Evolutionary conservation across 2,113 vertebrate genomes (phyloP), one percentile per base, ranked within the genome.

Genomic region (Campylomormyrus tamandua): DNA sequence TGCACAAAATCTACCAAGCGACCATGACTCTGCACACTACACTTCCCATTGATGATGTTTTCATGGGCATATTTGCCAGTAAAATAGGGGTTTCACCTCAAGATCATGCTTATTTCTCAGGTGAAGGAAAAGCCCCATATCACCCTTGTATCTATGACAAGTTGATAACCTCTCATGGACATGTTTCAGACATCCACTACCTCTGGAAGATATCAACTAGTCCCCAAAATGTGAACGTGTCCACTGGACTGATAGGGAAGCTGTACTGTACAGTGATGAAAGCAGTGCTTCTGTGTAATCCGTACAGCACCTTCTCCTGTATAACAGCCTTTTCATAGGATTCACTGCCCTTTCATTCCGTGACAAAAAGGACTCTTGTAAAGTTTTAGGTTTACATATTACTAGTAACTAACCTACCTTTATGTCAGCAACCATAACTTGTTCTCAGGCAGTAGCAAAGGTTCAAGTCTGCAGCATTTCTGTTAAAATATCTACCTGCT

Each of bases 141-240:
- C 98, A 99, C 92, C 96, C 96, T 19, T 99, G 98, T 93, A 97
- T 99, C 93, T 99, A 97, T 88, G 93, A 97, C n/a, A 96, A 95
- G 93, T 99, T 99, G 97, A 98, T 99, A 92, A 99, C 98, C 13
- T 99, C 98, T 50, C 98, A 98, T 0, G 97, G 97, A 90, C 98
- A 99, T 0, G 91, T 95, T 83, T 70, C 94, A 0, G 98, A 99
- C 46, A 93, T 97, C 49, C 93, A 94, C 56, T 91, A 93, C 53
- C 95, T 99, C 0, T 99, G 98, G 98, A 94, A 90, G 91, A 94
- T 92, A 48, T 97, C 97, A 10, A 98, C 96, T 39, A 92, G 96
- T 52, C 96, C 96, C 13, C 88, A 92, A 90, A 94, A 97, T 10
- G 93, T 94, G 89, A 89, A 87, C 0, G 7, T 94, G 66, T 95